Conservation (phyloP, 1,140 invertebrate species). For the Yoshiicerus persimilis region DNA sequence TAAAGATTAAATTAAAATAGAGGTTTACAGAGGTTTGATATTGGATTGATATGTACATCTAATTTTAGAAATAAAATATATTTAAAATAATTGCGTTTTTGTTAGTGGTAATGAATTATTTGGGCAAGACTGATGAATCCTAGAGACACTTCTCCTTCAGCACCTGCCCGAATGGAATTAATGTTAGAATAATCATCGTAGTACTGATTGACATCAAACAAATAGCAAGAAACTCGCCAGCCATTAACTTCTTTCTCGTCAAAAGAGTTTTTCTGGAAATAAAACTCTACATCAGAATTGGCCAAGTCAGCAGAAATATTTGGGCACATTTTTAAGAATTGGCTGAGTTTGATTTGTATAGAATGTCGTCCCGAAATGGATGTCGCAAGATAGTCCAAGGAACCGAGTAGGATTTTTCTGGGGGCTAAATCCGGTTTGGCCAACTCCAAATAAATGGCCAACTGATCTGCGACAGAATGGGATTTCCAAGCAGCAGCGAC, state of each 20-base stretch:
- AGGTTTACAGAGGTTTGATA: too few relatives aligned
- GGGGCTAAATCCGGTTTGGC: not conserved
- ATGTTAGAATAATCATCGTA: conserved; percentile 26
- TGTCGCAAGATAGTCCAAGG: conserved; percentile 24
- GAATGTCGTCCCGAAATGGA: conserved; percentile 7
- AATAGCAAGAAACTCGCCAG: conserved; percentile 36
- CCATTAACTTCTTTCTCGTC: conserved; percentile 39
- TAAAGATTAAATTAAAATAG: too few relatives aligned
- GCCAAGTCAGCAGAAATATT: not conserved
- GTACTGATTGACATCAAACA: conserved; percentile 34
- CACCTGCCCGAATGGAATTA: conserved; percentile 10
- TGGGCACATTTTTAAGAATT: not conserved
- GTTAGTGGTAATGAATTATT: conserved; percentile 22
- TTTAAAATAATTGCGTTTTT: too few relatives aligned
- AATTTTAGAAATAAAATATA: too few relatives aligned
- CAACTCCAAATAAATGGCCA: conserved; percentile 28
- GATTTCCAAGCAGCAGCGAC: conserved; percentile 31
- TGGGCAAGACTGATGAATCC: conserved; percentile 33
- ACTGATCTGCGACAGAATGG: not conserved
- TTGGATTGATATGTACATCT: too few relatives aligned
- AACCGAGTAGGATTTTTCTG: conserved; percentile 11
- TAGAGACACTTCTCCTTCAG: conserved; percentile 25
- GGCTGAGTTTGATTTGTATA: conserved; percentile 29
- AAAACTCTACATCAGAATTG: conserved; percentile 21
- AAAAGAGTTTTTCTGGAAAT: conserved; percentile 34